phyloP scores from a whole-genome alignment of 2,797 vertebrate genomes.

The Sphaeramia orbicularis region DNA sequence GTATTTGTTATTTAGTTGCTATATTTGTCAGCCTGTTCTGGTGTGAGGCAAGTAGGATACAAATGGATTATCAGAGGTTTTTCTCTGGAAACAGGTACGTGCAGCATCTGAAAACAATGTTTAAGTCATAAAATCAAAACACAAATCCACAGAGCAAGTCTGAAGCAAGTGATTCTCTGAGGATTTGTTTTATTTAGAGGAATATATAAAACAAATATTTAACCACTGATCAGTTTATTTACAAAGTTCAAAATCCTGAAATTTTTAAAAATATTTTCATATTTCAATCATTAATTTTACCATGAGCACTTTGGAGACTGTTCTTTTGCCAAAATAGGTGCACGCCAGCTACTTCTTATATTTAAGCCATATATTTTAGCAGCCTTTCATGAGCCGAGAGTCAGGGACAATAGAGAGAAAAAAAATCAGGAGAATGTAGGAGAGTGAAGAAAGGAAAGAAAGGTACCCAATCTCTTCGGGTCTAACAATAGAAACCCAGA shows the following conservation, averaged over 20 bases:
- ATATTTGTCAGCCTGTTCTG: too few species aligned
- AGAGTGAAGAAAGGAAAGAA: constrained; percentile 57
- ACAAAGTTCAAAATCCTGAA: not conserved
- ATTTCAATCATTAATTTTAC: not conserved
- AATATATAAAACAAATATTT: too few species aligned
- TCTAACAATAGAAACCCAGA: constrained; percentile 80
- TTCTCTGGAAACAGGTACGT: too few species aligned
- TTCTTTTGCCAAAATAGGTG: constrained; percentile 19
- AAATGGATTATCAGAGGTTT: too few species aligned
- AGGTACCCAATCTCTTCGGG: constrained; percentile 58
- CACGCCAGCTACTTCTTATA: constrained; percentile 11
- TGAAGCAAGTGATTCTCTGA: too few species aligned
- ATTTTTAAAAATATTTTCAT: not conserved
- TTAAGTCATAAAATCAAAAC: too few species aligned
- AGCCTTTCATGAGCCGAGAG: constrained; percentile 44
- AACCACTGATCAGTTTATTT: too few species aligned
- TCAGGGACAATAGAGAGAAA: constrained; percentile 29
- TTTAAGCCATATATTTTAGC: constrained; percentile 21
- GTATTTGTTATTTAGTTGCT: too few species aligned
- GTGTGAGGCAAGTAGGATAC: too few species aligned
- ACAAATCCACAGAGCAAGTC: too few species aligned
- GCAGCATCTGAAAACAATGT: too few species aligned
- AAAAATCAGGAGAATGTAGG: constrained; percentile 53
- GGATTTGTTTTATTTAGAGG: too few species aligned
- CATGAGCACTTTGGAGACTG: not conserved